phyloP scores from a whole-genome alignment of 2,113 vertebrate species.

The Hippocampus comes region DNA sequence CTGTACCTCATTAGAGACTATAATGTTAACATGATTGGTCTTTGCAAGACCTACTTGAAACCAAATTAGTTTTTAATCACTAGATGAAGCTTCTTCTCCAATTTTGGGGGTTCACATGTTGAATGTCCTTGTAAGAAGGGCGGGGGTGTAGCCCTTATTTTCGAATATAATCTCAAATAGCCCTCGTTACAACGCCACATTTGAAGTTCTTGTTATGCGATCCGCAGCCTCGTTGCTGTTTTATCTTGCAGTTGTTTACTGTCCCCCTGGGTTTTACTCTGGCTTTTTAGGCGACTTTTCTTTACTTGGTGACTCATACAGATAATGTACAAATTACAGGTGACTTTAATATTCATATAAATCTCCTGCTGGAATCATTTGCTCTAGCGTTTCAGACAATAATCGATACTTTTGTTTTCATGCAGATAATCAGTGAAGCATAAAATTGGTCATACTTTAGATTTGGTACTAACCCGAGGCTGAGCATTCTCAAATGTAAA shows the following conservation, averaged over 20 bases:
- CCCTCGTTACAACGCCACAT: neutral
- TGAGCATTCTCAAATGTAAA: neutral
- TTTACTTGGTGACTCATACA: neutral
- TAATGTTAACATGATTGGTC: too few species aligned
- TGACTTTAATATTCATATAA: neutral
- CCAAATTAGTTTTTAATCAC: neutral
- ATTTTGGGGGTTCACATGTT: neutral
- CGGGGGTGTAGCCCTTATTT: neutral
- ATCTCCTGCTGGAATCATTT: neutral
- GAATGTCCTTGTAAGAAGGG: neutral
- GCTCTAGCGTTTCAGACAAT: neutral
- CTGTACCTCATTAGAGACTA: neutral
- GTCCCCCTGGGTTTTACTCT: neutral
- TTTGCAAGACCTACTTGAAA: neutral
- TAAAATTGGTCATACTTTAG: too few species aligned
- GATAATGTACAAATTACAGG: neutral
- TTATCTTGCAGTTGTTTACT: neutral
- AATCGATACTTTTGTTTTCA: neutral
- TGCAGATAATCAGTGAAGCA: neutral
- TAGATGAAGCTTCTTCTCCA: neutral
- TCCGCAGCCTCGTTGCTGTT: neutral
- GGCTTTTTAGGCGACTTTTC: neutral
- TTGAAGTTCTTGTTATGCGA: neutral
- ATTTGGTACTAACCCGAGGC: too few species aligned
- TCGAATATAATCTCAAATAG: neutral